phyloP scores from a whole-genome alignment of 1,140 invertebrate genomes.

The Pinna nobilis region DNA sequence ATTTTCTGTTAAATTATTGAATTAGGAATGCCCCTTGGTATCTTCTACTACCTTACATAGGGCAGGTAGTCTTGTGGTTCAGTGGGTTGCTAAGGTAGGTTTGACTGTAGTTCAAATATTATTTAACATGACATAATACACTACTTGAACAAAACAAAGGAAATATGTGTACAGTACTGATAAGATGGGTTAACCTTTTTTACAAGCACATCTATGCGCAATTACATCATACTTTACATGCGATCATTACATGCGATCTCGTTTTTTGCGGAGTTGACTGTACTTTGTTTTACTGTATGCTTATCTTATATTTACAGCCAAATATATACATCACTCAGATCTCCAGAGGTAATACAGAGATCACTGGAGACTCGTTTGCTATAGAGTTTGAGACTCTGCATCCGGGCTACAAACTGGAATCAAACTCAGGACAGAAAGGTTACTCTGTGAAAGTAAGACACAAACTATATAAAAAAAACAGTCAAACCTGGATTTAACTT shows the following conservation, averaged over 20 bases:
- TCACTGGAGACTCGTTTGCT: slow-evolving; percentile 61
- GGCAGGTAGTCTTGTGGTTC: too few species aligned
- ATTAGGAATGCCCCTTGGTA: neutral
- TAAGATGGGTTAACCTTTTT: slow-evolving; percentile 40
- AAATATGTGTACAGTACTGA: slow-evolving; percentile 39
- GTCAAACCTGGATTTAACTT: neutral
- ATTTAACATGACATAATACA: too few species aligned
- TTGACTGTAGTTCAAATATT: too few species aligned
- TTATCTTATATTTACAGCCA: slow-evolving; percentile 36
- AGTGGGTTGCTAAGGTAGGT: too few species aligned
- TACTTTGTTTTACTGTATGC: neutral
- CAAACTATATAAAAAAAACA: neutral
- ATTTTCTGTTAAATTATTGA: neutral
- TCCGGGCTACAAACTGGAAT: slow-evolving; percentile 22
- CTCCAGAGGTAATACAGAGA: slow-evolving; percentile 50
- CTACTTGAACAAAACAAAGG: slow-evolving; percentile 45
- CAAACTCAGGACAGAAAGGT: slow-evolving; percentile 4
- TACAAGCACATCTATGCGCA: slow-evolving; percentile 20
- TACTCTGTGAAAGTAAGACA: neutral
- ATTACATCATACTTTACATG: slow-evolving; percentile 48
- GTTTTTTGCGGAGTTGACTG: slow-evolving; percentile 58
- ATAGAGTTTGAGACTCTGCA: slow-evolving; percentile 53
- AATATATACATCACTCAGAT: slow-evolving; percentile 47
- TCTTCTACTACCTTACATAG: too few species aligned
- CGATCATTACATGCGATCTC: slow-evolving; percentile 61